Percentiles rank a stretch among this genome's conserved stretches.
Evolutionary conservation across 2,797 vertebrate genomes (phyloP).

Genomic region (Urosaurus nigricauda): DNA sequence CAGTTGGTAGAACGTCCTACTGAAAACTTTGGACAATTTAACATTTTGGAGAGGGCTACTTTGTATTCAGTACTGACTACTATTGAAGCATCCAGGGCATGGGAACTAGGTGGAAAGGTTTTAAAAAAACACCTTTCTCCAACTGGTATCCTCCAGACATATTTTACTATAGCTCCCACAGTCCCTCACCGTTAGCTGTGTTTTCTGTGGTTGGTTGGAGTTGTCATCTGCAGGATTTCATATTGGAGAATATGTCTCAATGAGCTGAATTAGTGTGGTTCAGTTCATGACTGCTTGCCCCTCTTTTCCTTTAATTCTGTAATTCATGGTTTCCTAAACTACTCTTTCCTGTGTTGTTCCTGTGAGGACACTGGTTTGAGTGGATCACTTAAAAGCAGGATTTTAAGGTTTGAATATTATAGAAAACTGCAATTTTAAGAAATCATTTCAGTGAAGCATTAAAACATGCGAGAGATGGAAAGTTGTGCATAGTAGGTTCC

Average conservation of each 20-base stretch:
- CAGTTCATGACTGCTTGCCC: background rate
- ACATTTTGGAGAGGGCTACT: constrained; percentile 9
- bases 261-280: background rate
- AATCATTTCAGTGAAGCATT: background rate
- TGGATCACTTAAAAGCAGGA: background rate
- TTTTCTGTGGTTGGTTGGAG: background rate
- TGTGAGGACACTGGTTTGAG: background rate
- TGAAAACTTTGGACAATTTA: background rate
- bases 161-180: background rate
- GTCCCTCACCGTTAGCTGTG: background rate
- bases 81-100: background rate
- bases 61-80: background rate
- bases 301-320: background rate
- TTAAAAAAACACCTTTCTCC: background rate
- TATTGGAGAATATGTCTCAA: background rate
- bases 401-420: background rate
- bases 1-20: background rate
- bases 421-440: background rate
- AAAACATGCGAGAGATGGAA: background rate
- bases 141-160: background rate
- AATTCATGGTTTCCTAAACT: background rate
- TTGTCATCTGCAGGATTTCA: background rate
- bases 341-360: background rate
- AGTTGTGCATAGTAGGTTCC: background rate
- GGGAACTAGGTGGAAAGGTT: too few relatives aligned